phyloP scores from a whole-genome alignment of 2,113 vertebrate genomes.

The Leuciscus idus region DNA sequence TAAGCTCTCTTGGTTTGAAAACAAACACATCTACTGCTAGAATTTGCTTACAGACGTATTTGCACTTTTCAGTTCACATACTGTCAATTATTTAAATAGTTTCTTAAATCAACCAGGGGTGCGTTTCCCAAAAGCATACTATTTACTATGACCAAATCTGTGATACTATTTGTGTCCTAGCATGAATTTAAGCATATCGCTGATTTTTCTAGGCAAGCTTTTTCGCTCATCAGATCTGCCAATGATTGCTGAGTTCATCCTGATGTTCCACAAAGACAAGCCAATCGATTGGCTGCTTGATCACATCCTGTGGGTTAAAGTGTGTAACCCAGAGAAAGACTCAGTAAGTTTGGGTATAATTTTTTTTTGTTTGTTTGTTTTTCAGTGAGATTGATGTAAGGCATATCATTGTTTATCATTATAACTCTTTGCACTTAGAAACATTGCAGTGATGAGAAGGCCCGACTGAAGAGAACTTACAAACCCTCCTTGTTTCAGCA shows the following conservation, averaged over 20 bases:
- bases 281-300: slow-evolving; percentile 96
- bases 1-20: background rate
- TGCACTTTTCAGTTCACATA: background rate
- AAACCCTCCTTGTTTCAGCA: slow-evolving; percentile 95
- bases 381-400: background rate
- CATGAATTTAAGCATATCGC: too few relatives aligned
- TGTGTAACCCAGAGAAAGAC: slow-evolving; percentile 91
- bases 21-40: background rate
- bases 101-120: background rate
- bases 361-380: background rate
- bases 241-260: slow-evolving; percentile 89
- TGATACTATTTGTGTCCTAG: background rate
- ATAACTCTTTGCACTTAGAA: slow-evolving; percentile 73
- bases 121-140: background rate
- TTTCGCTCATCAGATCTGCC: slow-evolving; percentile 89
- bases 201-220: slow-evolving; percentile 83
- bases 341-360: slow-evolving; percentile 72
- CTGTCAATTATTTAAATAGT: background rate
- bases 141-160: background rate
- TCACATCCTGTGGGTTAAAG: slow-evolving; percentile 96
- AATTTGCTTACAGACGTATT: background rate
- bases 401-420: background rate
- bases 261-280: slow-evolving; percentile 98
- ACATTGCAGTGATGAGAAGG: slow-evolving; percentile 86
- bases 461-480: slow-evolving; percentile 82